These are phyloP conservation scores for Phyllostomus discolor DNA, from an alignment of 2,113 vertebrate genomes.

Conservation along the genomic window DNA sequence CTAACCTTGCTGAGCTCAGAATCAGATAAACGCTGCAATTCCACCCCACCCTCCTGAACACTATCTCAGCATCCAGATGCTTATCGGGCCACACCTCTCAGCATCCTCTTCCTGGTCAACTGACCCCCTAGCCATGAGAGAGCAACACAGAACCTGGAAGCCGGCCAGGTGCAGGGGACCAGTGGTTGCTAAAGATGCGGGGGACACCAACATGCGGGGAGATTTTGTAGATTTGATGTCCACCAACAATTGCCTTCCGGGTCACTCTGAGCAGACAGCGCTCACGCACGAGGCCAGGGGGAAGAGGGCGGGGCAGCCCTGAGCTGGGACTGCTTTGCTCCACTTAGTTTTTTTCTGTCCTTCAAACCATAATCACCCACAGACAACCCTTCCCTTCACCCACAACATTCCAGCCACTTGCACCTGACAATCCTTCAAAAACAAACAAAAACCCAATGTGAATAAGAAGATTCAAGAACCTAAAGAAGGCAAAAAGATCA, in stretches of 20 bases:
- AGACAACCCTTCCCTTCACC: not conserved
- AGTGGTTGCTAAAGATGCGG: not conserved
- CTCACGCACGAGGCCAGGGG: not conserved
- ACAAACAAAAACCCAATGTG: not conserved
- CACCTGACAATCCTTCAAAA: not conserved
- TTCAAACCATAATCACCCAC: not conserved
- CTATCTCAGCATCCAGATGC: not conserved
- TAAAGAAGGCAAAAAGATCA: not conserved
- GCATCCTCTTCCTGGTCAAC: not conserved
- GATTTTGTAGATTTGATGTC: not conserved
- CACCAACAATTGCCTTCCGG: accelerated
- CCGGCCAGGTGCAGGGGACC: not conserved
- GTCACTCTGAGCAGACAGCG: not conserved
- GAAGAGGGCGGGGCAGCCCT: accelerated
- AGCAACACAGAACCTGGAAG: not conserved
- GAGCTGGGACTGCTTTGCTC: not conserved
- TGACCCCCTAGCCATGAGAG: not conserved
- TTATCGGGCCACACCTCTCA: not conserved
- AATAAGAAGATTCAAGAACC: not conserved
- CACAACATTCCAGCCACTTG: not conserved
- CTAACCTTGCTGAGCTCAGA: not conserved
- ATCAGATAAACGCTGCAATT: not conserved
- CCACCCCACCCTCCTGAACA: not conserved
- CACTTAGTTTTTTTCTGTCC: not conserved
- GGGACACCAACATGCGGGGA: not conserved